Evolutionary conservation across 2,888 invertebrate species (phyloP).

Genomic region (Hyalella azteca): DNA sequence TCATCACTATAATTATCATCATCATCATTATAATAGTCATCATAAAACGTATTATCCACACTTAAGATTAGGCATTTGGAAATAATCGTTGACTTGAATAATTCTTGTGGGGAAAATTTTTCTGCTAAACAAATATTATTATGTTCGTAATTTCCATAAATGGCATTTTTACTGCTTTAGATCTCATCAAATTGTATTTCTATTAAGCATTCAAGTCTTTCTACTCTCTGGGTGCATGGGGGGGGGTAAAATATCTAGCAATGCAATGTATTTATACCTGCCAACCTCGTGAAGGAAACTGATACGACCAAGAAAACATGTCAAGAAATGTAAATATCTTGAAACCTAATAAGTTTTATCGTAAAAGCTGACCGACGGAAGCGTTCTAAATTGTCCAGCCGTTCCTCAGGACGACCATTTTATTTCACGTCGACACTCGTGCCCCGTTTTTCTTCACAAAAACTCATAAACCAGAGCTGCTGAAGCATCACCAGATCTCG

Average conservation of each 20-base stretch:
- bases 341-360: background rate
- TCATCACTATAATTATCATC: no score
- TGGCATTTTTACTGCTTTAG: no score
- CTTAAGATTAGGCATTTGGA: no score
- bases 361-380: background rate
- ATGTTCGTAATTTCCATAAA: no score
- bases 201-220: background rate
- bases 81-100: no score
- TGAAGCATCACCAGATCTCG: constrained; percentile 14
- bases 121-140: no score
- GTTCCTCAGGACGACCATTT: background rate
- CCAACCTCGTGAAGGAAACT: background rate
- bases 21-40: no score
- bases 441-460: background rate
- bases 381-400: background rate
- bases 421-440: background rate
- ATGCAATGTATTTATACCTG: background rate
- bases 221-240: background rate
- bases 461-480: background rate
- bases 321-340: background rate
- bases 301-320: background rate
- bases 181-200: no score
- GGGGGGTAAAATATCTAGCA: background rate
- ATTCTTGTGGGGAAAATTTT: no score
- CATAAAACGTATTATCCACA: no score